Conservation (phyloP, 2,113 vertebrate genomes). For the Ictidomys tridecemlineatus region DNA sequence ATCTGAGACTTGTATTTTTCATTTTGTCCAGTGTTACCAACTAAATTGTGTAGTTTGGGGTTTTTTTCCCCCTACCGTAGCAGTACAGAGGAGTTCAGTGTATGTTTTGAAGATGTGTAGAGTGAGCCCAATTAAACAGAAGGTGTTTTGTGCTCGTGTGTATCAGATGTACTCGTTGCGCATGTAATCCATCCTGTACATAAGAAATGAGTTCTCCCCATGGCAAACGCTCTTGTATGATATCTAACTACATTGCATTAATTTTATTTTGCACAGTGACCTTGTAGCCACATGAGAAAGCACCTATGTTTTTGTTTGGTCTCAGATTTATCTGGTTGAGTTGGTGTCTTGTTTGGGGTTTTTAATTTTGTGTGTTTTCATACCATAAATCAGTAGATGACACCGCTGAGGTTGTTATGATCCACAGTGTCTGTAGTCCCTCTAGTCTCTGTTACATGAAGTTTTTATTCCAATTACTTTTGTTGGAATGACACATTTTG, state of each 20-base stretch:
- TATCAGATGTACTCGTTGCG: slow-evolving; percentile 85
- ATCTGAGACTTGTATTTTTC: slow-evolving; percentile 90
- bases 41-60: slow-evolving; percentile 82
- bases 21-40: slow-evolving; percentile 89
- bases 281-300: slow-evolving; percentile 82
- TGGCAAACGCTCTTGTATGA: slow-evolving; percentile 75
- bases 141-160: slow-evolving; percentile 84
- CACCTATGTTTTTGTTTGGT: slow-evolving; percentile 80
- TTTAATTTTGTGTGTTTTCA: slow-evolving; percentile 68
- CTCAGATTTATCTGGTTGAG: slow-evolving; percentile 81
- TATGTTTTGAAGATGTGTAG: slow-evolving; percentile 86
- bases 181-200: slow-evolving; percentile 81
- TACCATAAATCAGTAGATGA: slow-evolving; percentile 52
- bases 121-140: slow-evolving; percentile 78
- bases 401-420: slow-evolving; percentile 47
- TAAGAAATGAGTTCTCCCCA: slow-evolving; percentile 70
- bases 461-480: slow-evolving; percentile 73
- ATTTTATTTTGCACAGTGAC: slow-evolving; percentile 87
- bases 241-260: slow-evolving; percentile 69
- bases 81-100: slow-evolving; percentile 81
- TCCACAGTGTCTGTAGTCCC: slow-evolving; percentile 1
- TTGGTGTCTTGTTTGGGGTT: slow-evolving; percentile 68
- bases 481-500: slow-evolving; percentile 79
- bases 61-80: slow-evolving; percentile 71
- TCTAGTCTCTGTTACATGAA: slow-evolving; percentile 68